Conservation (phyloP, 2,113 vertebrate species). For the Equus quagga region DNA sequence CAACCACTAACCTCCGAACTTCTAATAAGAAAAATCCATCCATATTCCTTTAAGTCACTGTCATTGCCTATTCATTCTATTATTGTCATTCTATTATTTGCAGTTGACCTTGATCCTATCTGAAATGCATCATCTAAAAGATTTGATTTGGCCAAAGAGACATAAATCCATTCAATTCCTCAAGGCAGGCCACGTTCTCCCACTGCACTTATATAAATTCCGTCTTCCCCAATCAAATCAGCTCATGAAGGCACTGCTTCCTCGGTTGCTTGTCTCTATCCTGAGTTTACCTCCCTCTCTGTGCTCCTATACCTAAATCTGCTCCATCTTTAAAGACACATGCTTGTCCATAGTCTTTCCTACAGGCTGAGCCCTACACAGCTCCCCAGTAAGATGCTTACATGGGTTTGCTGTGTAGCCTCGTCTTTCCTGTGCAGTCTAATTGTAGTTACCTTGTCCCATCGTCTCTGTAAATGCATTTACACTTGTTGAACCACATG, state of each 20-base stretch:
- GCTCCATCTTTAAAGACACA: background rate
- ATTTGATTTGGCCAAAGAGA: background rate
- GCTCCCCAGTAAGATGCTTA: background rate
- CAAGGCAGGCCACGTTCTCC: background rate
- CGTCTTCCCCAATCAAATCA: background rate
- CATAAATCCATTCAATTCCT: background rate
- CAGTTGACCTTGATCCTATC: background rate
- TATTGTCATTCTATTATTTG: background rate
- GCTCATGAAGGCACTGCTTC: background rate
- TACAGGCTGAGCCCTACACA: accelerated
- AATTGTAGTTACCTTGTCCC: background rate
- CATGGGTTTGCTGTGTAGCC: background rate
- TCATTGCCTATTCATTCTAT: background rate
- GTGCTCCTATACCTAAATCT: background rate
- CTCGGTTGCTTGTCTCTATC: background rate
- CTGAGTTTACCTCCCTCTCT: background rate
- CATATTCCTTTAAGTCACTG: background rate
- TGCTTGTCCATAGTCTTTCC: background rate
- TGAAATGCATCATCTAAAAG: background rate
- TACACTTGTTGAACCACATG: background rate
- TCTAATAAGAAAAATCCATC: constrained; percentile 15
- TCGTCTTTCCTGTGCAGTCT: background rate
- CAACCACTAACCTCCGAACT: background rate
- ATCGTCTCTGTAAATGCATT: background rate
- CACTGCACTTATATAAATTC: background rate